phyloP scores from a whole-genome alignment of 2,888 invertebrate genomes.

The Pseudoips prasinana region DNA sequence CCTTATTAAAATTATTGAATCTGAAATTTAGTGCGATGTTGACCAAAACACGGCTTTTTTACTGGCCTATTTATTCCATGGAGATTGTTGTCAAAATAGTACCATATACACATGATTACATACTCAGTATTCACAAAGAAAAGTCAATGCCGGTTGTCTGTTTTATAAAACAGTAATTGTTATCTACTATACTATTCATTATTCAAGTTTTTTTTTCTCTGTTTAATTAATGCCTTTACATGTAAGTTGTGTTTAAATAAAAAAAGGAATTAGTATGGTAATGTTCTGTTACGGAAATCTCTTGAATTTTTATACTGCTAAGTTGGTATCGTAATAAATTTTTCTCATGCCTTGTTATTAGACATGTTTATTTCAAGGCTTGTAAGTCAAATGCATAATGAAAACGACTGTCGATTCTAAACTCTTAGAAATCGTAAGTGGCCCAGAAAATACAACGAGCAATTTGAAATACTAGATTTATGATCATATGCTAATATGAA shows the following conservation, averaged over 20 bases:
- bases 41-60: too few species aligned
- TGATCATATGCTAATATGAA: conserved; percentile 8
- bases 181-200: too few species aligned
- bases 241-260: conserved; percentile 13
- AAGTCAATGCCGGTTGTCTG: too few species aligned
- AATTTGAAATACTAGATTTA: conserved; percentile 27
- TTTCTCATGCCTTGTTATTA: conserved; percentile 24
- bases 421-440: conserved; percentile 20
- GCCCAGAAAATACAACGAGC: conserved; percentile 20
- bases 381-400: conserved; percentile 11
- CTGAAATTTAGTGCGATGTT: too few species aligned
- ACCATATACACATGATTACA: too few species aligned
- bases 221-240: too few species aligned
- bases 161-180: too few species aligned
- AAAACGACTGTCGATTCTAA: conserved; percentile 14
- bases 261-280: conserved; percentile 20
- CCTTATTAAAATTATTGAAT: too few species aligned
- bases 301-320: conserved; percentile 26
- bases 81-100: too few species aligned
- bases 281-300: conserved; percentile 30
- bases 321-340: conserved; percentile 28
- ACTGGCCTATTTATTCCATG: too few species aligned
- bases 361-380: conserved; percentile 27
- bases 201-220: conserved; percentile 12
- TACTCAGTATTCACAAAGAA: too few species aligned